Evolutionary conservation across 2,888 invertebrate species (phyloP), one percentile per base, ranked within the genome.

Genomic region (Heteropelma amictum): DNA sequence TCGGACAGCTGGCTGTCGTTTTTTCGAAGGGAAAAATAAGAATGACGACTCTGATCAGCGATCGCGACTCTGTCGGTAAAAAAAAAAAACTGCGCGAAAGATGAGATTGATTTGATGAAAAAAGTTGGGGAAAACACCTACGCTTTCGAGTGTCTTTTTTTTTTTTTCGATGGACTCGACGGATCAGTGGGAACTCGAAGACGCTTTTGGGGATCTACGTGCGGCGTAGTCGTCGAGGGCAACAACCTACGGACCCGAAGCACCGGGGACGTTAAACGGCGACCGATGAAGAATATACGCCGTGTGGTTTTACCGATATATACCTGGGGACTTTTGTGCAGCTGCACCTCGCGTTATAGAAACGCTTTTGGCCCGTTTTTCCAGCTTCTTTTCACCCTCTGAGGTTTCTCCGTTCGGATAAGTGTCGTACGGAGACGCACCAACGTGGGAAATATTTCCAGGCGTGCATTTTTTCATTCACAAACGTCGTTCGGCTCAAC

Each of bases 121-220:
- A n/a, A n/a, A n/a, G n/a, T n/a, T n/a, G n/a, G n/a, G n/a, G n/a
- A 79, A 76, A 72, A 76, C 85, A 81, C 84, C 86, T 80, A 84
- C 85, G 83, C 82, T 81, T 79, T 75, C 78, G 78, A 28, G 12
- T 30, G 35, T 38, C 30, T 51, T 64, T 63, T 63, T 54, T 45
- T 35, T 54, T 42, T 47, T 72, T 61, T 69, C 30, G 60, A 65
- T 63, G 63, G 74, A 60, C 51, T 47, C 14, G 21, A 8, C 19
- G 33, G 33, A 56, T 40, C 26, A 14, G 63, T 5, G 47, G 26
- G 49, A 14, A 14, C 14, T 30, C 3, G 56, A 69, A 61, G 68
- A 73, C 70, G 60, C 67, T 68, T 72, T 28, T n/a, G 65, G 60
- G 54, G 54, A 40, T 14, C n/a, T 56, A 28, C 12, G 23, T 28